A percentile compares a stretch with the other conserved stretches of the same genome.
Conservation (phyloP, 2,113 vertebrate species). For the Rhabdomys dilectus region DNA sequence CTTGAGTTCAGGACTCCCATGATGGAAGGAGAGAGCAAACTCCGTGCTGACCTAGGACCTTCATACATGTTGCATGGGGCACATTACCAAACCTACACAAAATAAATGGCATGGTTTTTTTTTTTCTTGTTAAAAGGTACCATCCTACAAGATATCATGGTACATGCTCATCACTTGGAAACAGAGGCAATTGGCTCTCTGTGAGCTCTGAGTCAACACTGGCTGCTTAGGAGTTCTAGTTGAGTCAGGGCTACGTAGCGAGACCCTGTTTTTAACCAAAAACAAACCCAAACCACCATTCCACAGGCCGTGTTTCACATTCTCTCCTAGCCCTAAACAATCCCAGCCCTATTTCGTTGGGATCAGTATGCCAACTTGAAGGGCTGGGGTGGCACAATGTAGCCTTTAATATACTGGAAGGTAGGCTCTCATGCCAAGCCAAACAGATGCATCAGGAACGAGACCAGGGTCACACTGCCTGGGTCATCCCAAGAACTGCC, state of each 20-base stretch:
- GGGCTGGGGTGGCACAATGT: not conserved
- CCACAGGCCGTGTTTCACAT: no score
- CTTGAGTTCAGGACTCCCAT: not conserved
- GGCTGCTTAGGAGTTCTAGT: not conserved
- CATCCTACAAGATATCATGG: not conserved
- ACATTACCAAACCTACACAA: not conserved
- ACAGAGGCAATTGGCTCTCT: not conserved
- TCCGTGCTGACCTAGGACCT: not conserved
- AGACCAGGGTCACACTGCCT: not conserved
- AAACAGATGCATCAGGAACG: not conserved
- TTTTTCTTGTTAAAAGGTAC: not conserved
- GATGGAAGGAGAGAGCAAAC: not conserved
- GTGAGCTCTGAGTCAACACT: not conserved
- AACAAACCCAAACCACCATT: not conserved
- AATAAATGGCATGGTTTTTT: not conserved
- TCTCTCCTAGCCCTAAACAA: not conserved
- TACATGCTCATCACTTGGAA: not conserved
- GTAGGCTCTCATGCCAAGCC: not conserved
- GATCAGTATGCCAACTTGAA: not conserved
- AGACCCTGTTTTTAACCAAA: not conserved
- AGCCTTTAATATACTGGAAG: not conserved
- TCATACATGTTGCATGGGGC: rapidly evolving
- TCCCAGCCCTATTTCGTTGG: not conserved
- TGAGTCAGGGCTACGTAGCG: no score
- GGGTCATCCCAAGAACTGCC: not conserved